Conservation (phyloP, 2,113 vertebrate genomes). For the Clarias magur region DNA sequence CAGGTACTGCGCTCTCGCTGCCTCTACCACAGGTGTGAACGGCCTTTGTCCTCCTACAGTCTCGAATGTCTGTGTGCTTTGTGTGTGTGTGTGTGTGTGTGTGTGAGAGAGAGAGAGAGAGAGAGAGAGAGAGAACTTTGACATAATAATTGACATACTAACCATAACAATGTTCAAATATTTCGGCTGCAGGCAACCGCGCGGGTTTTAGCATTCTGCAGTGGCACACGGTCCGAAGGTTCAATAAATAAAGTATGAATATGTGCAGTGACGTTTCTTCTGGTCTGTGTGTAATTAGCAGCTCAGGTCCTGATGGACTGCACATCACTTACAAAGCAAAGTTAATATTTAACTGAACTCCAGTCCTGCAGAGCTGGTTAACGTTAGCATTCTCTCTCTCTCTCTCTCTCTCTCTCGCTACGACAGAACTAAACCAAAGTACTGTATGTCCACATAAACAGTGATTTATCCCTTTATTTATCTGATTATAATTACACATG, state of each 20-base stretch:
- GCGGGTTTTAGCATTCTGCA: too few species aligned
- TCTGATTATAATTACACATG: too few species aligned
- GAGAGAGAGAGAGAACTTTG: background rate
- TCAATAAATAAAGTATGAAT: background rate
- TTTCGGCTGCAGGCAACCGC: background rate
- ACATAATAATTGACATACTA: background rate
- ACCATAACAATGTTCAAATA: background rate
- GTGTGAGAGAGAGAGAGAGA: too few species aligned
- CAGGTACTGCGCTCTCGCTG: constrained; percentile 41
- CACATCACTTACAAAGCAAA: background rate
- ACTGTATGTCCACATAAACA: too few species aligned
- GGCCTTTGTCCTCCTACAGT: constrained; percentile 32
- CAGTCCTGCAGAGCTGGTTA: too few species aligned
- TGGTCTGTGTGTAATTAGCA: background rate
- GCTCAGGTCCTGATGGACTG: background rate
- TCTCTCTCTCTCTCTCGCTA: too few species aligned
- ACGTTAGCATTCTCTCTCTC: too few species aligned
- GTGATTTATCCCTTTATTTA: too few species aligned
- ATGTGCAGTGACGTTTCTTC: background rate
- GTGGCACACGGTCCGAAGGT: background rate
- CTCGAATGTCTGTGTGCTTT: background rate
- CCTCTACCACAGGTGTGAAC: constrained; percentile 16
- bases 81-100: constrained; percentile 17
- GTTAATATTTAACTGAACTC: background rate
- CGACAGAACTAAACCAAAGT: too few species aligned